phyloP scores from a whole-genome alignment of 1,140 invertebrate genomes.

The Mizuhopecten yessoensis region DNA sequence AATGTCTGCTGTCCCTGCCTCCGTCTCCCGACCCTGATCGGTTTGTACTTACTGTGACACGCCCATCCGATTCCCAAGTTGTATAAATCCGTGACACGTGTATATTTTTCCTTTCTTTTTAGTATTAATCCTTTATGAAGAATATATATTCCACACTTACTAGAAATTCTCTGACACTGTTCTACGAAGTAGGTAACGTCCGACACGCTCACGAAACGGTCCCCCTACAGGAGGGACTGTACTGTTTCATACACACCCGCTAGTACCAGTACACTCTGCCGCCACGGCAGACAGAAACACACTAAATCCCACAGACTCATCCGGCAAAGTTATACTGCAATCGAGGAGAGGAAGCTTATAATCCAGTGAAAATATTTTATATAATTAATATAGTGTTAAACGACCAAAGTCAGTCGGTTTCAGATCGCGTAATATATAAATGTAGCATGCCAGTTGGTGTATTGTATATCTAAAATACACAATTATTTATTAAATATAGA shows the following conservation, averaged over 20 bases:
- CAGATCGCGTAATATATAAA: background rate
- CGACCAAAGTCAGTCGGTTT: background rate
- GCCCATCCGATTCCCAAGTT: background rate
- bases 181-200: background rate
- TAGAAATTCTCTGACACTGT: conserved; percentile 7
- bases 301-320: background rate
- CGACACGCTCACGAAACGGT: background rate
- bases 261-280: background rate
- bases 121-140: background rate
- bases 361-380: background rate
- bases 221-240: background rate
- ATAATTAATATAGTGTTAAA: conserved; percentile 30
- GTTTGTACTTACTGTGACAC: conserved; percentile 13
- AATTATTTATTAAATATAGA: background rate
- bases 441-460: background rate
- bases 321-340: background rate
- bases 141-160: background rate
- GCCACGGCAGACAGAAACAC: background rate
- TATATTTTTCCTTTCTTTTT: background rate
- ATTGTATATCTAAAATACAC: too few relatives aligned
- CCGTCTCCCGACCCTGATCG: background rate
- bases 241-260: background rate
- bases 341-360: background rate
- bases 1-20: background rate
- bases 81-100: background rate